Conservation (phyloP, 2,888 invertebrate species). For the Caenorhabditis sp. region DNA sequence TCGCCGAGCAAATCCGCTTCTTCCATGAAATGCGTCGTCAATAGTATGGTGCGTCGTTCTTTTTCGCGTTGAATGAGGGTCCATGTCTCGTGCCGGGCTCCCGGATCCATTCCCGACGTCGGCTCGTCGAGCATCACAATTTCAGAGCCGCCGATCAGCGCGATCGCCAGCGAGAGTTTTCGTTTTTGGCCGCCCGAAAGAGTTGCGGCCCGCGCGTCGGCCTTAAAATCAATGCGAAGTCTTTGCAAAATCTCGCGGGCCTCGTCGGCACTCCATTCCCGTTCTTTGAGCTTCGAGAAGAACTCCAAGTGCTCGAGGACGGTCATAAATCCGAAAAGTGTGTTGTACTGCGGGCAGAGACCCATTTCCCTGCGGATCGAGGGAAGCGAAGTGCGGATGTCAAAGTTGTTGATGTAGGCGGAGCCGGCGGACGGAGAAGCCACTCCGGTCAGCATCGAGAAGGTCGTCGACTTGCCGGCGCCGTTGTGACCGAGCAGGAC, state of each 20-base stretch:
- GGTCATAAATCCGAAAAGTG: conserved; percentile 88
- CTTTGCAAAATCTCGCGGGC: conserved; percentile 84
- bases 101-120: conserved; percentile 82
- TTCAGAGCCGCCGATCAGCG: conserved; percentile 86
- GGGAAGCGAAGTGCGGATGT: conserved; percentile 81
- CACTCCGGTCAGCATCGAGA: conserved; percentile 89
- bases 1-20: conserved; percentile 91
- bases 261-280: conserved; percentile 82
- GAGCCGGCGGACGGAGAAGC: conserved; percentile 68
- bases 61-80: conserved; percentile 84
- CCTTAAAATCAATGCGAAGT: conserved; percentile 80
- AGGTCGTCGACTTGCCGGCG: conserved; percentile 92
- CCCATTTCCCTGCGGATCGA: conserved; percentile 83
- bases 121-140: conserved; percentile 76
- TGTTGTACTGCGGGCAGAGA: conserved; percentile 91
- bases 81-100: conserved; percentile 84
- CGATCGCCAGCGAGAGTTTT: conserved; percentile 86
- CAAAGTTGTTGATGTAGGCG: conserved; percentile 81
- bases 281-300: conserved; percentile 83
- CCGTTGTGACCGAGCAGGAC: conserved; percentile 88
- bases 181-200: conserved; percentile 87
- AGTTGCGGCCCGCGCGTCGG: conserved; percentile 79
- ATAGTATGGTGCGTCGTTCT: conserved; percentile 84
- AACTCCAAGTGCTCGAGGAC: conserved; percentile 89
- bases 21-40: conserved; percentile 92